A percentile compares a stretch with the other conserved stretches of the same genome.
These are phyloP conservation scores for Heliconius eleuchia DNA, from an alignment of 1,140 invertebrate genomes.

Conservation along the genomic window DNA sequence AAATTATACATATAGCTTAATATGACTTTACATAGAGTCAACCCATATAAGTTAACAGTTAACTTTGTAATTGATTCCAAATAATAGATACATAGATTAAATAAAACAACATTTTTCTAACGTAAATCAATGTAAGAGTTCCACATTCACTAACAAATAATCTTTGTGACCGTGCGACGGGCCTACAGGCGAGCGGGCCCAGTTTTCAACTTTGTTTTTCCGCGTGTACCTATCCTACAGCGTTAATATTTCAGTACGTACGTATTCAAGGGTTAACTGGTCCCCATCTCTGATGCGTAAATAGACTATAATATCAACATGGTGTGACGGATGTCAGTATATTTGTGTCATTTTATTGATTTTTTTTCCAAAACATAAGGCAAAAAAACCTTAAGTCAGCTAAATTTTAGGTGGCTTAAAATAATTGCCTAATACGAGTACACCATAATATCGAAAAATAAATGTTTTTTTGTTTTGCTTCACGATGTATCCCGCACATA, in stretches of 20 bases:
- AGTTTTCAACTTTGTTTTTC: conserved; percentile 80
- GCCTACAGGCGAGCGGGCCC: conserved; percentile 66
- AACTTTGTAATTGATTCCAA: too few relatives aligned
- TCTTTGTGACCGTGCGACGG: conserved; percentile 73
- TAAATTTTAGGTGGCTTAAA: too few relatives aligned
- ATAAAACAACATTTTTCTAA: not conserved
- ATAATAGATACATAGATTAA: too few relatives aligned
- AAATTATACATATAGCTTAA: too few relatives aligned
- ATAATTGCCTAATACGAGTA: too few relatives aligned
- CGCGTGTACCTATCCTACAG: conserved; percentile 73
- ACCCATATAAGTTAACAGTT: too few relatives aligned
- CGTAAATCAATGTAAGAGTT: not conserved
- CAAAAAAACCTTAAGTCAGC: too few relatives aligned
- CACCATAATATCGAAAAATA: too few relatives aligned
- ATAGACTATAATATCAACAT: conserved; percentile 34
- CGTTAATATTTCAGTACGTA: conserved; percentile 79
- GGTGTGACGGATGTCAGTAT: not conserved
- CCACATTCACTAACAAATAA: conserved; percentile 36
- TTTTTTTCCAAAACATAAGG: not conserved
- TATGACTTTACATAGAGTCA: too few relatives aligned
- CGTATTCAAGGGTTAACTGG: conserved; percentile 77
- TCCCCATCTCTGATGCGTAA: conserved; percentile 39
- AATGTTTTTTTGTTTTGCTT: too few relatives aligned
- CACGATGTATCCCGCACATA: too few relatives aligned
- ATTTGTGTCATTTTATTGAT: not conserved